A percentile compares a stretch with the other conserved stretches of the same genome.
These are phyloP conservation scores for Todiramphus chloris DNA, from an alignment of 2,113 vertebrate genomes.

Conservation along the genomic window DNA sequence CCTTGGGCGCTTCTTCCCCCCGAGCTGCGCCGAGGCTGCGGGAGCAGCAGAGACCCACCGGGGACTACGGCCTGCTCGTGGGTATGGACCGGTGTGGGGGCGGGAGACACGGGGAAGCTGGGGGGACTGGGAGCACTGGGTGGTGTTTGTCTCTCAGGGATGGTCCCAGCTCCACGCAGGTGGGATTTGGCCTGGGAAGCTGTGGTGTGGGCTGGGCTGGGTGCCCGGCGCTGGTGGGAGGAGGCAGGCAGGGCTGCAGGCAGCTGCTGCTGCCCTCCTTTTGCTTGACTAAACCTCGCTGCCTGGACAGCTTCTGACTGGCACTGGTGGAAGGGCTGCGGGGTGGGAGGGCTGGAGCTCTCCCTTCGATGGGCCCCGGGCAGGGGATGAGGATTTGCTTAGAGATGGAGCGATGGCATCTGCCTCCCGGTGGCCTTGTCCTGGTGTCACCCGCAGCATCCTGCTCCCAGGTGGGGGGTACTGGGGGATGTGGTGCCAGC, in stretches of 20 bases:
- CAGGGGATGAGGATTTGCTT: rapidly evolving
- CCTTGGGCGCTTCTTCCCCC: not conserved
- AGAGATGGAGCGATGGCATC: rapidly evolving
- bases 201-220: not conserved
- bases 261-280: constrained; percentile 49
- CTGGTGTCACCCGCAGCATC: not conserved
- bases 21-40: not conserved
- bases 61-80: constrained; percentile 2
- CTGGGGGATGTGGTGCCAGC: not conserved
- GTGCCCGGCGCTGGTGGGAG: not conserved
- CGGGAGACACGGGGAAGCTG: not conserved
- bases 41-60: not conserved
- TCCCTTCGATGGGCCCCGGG: rapidly evolving
- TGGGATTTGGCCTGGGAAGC: not conserved
- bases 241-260: not conserved
- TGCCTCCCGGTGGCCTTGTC: not conserved
- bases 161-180: not conserved
- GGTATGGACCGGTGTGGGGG: not conserved
- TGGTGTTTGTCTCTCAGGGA: rapidly evolving
- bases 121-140: rapidly evolving
- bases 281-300: constrained; percentile 11
- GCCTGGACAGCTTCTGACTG: not conserved
- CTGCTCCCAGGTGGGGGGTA: rapidly evolving
- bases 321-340: not conserved
- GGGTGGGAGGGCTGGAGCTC: not conserved